A percentile compares a stretch with the other conserved stretches of the same genome.
These are phyloP conservation scores for Macquaria ambigua DNA, from an alignment of 2,113 vertebrate species.

Conservation along the genomic window DNA sequence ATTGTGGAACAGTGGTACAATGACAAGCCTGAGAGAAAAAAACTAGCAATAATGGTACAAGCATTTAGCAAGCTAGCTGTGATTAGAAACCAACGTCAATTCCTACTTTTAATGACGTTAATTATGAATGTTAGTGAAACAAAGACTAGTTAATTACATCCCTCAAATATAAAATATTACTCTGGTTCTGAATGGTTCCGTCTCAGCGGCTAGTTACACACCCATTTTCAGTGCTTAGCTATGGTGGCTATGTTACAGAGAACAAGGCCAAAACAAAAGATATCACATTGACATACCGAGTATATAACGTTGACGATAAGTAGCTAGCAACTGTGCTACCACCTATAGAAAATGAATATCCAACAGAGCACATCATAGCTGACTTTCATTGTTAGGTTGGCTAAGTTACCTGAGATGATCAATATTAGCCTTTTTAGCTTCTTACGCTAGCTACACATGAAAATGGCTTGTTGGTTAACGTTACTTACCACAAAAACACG, in stretches of 20 bases:
- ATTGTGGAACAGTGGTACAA: constrained; percentile 15
- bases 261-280: constrained; percentile 35
- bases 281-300: rapidly evolving
- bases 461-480: background rate
- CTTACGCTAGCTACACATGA: constrained; percentile 36
- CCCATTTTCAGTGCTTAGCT: constrained; percentile 47
- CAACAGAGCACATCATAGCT: background rate
- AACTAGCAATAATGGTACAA: background rate
- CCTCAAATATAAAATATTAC: background rate
- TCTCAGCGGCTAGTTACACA: constrained; percentile 21
- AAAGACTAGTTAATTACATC: background rate
- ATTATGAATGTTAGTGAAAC: background rate
- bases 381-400: background rate
- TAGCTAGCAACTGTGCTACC: background rate
- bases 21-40: background rate
- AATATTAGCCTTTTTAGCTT: constrained; percentile 33
- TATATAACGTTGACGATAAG: background rate
- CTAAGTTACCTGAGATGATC: background rate
- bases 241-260: background rate
- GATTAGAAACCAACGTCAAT: background rate
- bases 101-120: background rate
- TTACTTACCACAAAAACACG: constrained; percentile 68
- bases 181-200: background rate
- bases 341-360: no score
- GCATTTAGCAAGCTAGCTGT: background rate